Evolutionary conservation across 2,888 invertebrate genomes (phyloP).

Genomic region (Yponomeuta sedellus): DNA sequence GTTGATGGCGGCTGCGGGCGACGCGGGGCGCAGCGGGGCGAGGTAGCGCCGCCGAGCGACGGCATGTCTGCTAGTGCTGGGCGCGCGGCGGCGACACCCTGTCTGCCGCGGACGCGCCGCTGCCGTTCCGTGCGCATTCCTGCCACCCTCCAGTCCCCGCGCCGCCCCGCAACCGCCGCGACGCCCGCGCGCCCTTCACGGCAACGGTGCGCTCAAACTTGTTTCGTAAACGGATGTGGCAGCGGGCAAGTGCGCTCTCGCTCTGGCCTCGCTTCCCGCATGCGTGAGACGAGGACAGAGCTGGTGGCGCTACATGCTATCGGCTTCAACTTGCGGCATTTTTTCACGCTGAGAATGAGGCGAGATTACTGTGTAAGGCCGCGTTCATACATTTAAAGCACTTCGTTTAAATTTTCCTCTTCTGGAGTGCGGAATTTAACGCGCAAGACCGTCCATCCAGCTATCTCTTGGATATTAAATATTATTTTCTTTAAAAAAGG

Average conservation of each 20-base stretch:
- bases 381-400: slow-evolving; percentile 54
- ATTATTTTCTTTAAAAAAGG: too few species aligned
- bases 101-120: slow-evolving; percentile 90
- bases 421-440: neutral
- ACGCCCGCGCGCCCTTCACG: slow-evolving; percentile 62
- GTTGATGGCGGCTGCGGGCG: slow-evolving; percentile 70
- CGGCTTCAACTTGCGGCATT: slow-evolving; percentile 79
- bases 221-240: slow-evolving; percentile 85
- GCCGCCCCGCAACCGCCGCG: slow-evolving; percentile 39
- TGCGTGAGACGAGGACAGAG: slow-evolving; percentile 47
- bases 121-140: slow-evolving; percentile 78
- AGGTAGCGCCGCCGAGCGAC: slow-evolving; percentile 79
- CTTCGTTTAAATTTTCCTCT: neutral
- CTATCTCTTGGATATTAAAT: too few species aligned
- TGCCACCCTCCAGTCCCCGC: slow-evolving; percentile 72
- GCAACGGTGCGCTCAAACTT: slow-evolving; percentile 80
- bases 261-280: slow-evolving; percentile 37
- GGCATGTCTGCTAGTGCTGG: slow-evolving; percentile 87
- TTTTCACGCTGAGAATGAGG: slow-evolving; percentile 80
- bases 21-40: slow-evolving; percentile 49
- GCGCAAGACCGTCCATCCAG: neutral
- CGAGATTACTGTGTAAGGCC: slow-evolving; percentile 75
- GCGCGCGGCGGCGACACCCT: slow-evolving; percentile 94
- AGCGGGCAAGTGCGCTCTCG: slow-evolving; percentile 60
- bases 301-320: slow-evolving; percentile 75